Evolutionary conservation across 2,888 invertebrate species (phyloP), one percentile per base, ranked within the genome.

Genomic region (Drosophila diplacantha): DNA sequence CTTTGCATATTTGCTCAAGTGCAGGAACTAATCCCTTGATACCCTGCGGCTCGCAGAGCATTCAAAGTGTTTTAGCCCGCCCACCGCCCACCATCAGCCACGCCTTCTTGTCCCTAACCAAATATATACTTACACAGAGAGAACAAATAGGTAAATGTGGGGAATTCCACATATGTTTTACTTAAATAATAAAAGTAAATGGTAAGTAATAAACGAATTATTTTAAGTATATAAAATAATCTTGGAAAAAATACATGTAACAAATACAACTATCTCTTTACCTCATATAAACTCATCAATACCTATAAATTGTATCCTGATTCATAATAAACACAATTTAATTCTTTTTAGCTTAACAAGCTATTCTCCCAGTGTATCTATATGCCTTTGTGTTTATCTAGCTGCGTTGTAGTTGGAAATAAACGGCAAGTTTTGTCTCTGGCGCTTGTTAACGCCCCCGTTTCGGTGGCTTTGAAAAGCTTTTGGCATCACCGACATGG

Each of bases 401-500:
- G 46, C 54, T 60, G 46, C 56, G 68, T 59, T 68, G 69, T 82
- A 74, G 78, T 76, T 78, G 57, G 62, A 69, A 74, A 69, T 78
- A 74, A 82, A 80, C 60, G 81, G 68, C 60, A 63, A 82, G 81
- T 71, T 69, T 80, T 82, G 81, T 76, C 57, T 72, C 73, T 77
- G 81, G 54, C 81, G 78, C 83, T 83, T 79, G 78, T 83, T 79
- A 79, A 81, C 78, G 83, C 78, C 78, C 76, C 69, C 73, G 78
- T 83, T 82, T 82, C 72, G 81, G 75, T 71, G 78, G 78, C 81
- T 81, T 83, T 69, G 69, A 58, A 69, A 82, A 81, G 57, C 68
- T 66, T 83, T 77, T 67, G 67, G 58, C 75, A 78, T 66, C 59
- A 65, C 41, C 18, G 62, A 35, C 43, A 62, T 24, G 20, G 63